Evolutionary conservation across 2,797 vertebrate genomes (phyloP), one percentile per base, ranked within the genome.

Genomic region (Anas georgica): DNA sequence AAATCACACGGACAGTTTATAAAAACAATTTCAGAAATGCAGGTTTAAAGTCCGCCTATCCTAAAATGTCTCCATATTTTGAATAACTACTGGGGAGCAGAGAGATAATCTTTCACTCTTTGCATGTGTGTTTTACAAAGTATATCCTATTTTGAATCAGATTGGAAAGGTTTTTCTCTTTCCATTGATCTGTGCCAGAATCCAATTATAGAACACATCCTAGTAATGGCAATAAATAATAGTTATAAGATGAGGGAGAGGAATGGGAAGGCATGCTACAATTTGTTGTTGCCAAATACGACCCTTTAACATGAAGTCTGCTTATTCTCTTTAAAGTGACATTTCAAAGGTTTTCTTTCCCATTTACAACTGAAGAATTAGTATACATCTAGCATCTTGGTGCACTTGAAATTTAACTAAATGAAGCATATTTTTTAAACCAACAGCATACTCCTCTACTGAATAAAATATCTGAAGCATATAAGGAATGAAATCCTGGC

Each of bases 131-230:
- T 89, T 95, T 96, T 91, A 68, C 54, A 41, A 60, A 95, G 77
- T 75, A 75, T 93, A 93, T 67, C 69, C 31, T 93, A 59, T 77
- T 94, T 88, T 50, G 67, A 89, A 91, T 91, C 50, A 59, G 90
- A 93, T 91, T 81, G 93, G 94, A 94, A 96, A 83, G 85, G 86
- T 88, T 96, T 96, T 91, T 93, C 84, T 96, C 85, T 97, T 97
- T 97, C 95, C 94, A 94, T 56, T 3, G 0, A 46, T 89, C 67
- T 86, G 21, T 97, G 97, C 95, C 96, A 97, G 90, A 67, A 92
- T 60, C 87, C 91, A 90, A 85, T 96, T 96, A 96, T 91, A 96
- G 96, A 95, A 95, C 76, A 95, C n/a, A 68, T 64, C 64, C 50
- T 52, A 94, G 88, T 83, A 94, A 94, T 85, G 29, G 86, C 74